Percentiles rank a stretch among this genome's conserved stretches.
phyloP scores from a whole-genome alignment of 1,140 invertebrate genomes.

The Hyles vespertilio region DNA sequence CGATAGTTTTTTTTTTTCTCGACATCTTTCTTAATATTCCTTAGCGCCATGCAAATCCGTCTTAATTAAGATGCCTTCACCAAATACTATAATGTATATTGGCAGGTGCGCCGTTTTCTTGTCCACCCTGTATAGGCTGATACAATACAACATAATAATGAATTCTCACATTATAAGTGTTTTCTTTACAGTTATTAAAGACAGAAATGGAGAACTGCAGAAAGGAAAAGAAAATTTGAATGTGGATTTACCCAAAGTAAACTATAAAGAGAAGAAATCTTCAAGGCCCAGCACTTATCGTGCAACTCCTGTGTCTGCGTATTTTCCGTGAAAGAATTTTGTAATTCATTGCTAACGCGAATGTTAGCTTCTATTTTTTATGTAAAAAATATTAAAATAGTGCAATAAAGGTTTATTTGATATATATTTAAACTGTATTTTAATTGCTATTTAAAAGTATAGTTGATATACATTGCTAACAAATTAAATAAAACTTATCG shows the following conservation, averaged over 20 bases:
- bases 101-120: too few relatives aligned
- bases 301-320: slow-evolving; percentile 63
- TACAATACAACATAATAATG: too few relatives aligned
- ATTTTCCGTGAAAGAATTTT: slow-evolving; percentile 55
- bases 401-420: slow-evolving; percentile 2
- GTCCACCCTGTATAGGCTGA: too few relatives aligned
- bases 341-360: slow-evolving; percentile 2
- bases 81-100: too few relatives aligned
- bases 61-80: too few relatives aligned
- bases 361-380: neutral
- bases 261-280: slow-evolving; percentile 61
- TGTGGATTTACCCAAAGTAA: slow-evolving; percentile 55
- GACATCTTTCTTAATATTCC: too few relatives aligned
- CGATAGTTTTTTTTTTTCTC: too few relatives aligned
- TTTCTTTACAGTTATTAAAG: slow-evolving; percentile 30
- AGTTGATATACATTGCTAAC: too few relatives aligned
- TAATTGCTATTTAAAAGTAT: too few relatives aligned
- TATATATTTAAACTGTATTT: neutral
- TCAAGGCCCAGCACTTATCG: slow-evolving; percentile 44
- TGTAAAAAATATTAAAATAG: slow-evolving; percentile 1
- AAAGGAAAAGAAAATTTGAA: slow-evolving; percentile 55
- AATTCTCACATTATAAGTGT: neutral
- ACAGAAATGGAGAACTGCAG: slow-evolving; percentile 18
- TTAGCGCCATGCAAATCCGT: too few relatives aligned
- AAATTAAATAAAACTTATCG: too few relatives aligned